These are phyloP conservation scores for Bombus picipes DNA, from an alignment of 1,140 invertebrate genomes.

Conservation along the genomic window DNA sequence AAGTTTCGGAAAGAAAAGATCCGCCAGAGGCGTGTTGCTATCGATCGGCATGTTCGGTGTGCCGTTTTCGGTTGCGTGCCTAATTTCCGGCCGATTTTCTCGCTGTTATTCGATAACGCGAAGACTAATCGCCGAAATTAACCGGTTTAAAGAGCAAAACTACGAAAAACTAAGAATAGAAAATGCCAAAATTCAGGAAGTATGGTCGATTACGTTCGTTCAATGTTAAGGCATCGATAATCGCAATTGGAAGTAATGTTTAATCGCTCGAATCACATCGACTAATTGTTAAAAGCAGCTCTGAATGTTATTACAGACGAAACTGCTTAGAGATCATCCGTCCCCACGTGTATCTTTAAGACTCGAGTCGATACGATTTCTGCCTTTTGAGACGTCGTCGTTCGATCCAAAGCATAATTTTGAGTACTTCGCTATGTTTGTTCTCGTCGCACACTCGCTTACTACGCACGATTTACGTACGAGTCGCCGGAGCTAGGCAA, in stretches of 20 bases:
- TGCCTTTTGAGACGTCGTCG: neutral
- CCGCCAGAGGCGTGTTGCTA: constrained; percentile 17
- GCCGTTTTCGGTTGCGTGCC: neutral
- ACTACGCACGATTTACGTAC: neutral
- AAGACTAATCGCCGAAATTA: neutral
- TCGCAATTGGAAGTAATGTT: too few relatives aligned
- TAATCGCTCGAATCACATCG: too few relatives aligned
- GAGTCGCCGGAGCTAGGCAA: neutral
- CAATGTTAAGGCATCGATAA: too few relatives aligned
- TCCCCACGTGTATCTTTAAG: neutral
- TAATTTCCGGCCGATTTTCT: neutral
- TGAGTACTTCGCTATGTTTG: neutral
- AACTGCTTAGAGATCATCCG: too few relatives aligned
- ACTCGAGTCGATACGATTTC: neutral
- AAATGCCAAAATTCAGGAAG: too few relatives aligned
- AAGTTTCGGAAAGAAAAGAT: constrained; percentile 40
- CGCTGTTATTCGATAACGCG: neutral
- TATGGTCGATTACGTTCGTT: too few relatives aligned
- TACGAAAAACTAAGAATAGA: too few relatives aligned
- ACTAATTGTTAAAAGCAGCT: too few relatives aligned
- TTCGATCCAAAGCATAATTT: neutral
- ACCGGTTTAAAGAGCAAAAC: too few relatives aligned
- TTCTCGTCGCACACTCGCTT: neutral
- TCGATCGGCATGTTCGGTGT: constrained; percentile 5
- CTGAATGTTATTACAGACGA: too few relatives aligned